Base-by-base conservation (phyloP, 2,888 invertebrate species). In the Allygus modestus region DNA sequence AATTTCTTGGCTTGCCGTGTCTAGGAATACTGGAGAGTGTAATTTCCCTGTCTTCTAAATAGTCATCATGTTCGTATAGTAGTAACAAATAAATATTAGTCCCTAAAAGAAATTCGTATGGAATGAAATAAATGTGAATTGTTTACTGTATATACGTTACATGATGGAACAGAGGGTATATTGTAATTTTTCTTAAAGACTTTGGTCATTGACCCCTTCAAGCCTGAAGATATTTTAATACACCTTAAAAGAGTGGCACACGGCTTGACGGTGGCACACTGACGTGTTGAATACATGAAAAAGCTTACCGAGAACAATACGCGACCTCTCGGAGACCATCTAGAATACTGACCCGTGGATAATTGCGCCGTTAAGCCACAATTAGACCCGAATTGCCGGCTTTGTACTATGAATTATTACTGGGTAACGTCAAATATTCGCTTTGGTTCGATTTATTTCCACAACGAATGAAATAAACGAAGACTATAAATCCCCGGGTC, bases 361-460 rank as follows among this genome's bases (percentile, higher is more conserved):
- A 65, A 65, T 65, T 28, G 15, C 1, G 9, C 65, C 65, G 28
- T 65, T 65, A 65, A 65, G 15, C 65, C 65, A 65, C 65, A 65
- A 65, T 65, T 65, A 65, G 65, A 28, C 65, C 31, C 65, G 28
- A 65, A 65, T 65, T 65, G 31, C 65, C 65, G 65, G 65, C 65
- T 65, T 65, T 65, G 65, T 65, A 15, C 65, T 28, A 65, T 65
- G 65, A 65, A 2, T 65, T 65, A 65, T 65, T 2, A 65, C 65
- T 23, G 20, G 58, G n/a, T n/a, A 58, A 58, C 58, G 58, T 58
- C 65, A 31, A 65, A 65, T 65, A 65, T 65, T 65, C 65, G 65
- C 65, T 65, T 65, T 65, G 65, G 65, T 65, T 31, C 65, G 65
- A 65, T 65, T 65, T 65, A 65, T 65, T 65, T 65, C 65, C 65